These are phyloP conservation scores for Gambusia yucatana DNA, from an alignment of 2,797 vertebrate species.

Conservation along the genomic window DNA sequence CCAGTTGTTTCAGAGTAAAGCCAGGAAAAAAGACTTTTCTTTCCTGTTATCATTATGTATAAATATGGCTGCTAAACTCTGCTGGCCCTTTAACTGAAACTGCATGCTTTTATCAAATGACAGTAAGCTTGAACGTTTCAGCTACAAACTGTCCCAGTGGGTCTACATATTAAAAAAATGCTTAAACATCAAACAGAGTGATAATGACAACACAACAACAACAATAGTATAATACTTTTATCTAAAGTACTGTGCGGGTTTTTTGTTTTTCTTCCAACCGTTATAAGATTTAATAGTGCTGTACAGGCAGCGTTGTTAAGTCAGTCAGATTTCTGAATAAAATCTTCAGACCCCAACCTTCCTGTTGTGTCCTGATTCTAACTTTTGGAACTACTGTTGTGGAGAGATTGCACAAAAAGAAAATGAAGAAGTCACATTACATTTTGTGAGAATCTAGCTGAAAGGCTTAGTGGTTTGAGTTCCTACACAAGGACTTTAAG, in stretches of 20 bases:
- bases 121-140: background rate
- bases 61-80: background rate
- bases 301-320: no score
- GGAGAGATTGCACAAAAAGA: background rate
- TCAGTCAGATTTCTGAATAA: background rate
- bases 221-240: background rate
- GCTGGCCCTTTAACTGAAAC: background rate
- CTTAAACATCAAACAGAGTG: background rate
- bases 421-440: no score
- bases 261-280: background rate
- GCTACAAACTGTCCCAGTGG: background rate
- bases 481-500: background rate
- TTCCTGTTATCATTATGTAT: background rate
- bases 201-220: background rate
- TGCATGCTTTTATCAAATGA: background rate
- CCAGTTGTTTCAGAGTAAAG: background rate
- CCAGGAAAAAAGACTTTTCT: background rate
- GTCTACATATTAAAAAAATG: background rate
- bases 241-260: background rate
- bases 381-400: background rate
- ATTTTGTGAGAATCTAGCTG: no score
- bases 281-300: background rate
- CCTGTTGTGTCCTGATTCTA: background rate
- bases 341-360: background rate
- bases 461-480: no score